These are phyloP conservation scores for Crenichthys baileyi DNA, from an alignment of 2,797 vertebrate species.

Conservation along the genomic window DNA sequence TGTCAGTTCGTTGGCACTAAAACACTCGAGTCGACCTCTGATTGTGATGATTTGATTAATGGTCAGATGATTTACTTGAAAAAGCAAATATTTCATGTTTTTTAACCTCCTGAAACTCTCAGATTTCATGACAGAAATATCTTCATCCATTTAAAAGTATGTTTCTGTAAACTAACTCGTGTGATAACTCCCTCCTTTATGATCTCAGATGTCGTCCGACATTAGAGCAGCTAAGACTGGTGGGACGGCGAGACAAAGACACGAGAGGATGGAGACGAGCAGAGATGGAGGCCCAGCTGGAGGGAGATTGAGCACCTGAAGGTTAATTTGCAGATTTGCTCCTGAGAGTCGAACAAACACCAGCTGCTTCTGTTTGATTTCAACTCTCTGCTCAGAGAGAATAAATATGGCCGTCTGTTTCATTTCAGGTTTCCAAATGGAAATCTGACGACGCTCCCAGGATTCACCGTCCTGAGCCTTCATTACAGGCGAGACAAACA, in stretches of 20 bases:
- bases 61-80: too few species aligned
- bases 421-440: conserved; percentile 8
- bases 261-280: conserved; percentile 47
- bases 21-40: too few species aligned
- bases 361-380: conserved; percentile 66
- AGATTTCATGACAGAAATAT: not conserved
- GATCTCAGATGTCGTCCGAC: conserved; percentile 19
- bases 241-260: conserved; percentile 57
- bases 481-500: not conserved
- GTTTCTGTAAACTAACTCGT: not conserved
- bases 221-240: conserved; percentile 7
- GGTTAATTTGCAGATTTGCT: conserved; percentile 65
- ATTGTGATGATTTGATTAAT: too few species aligned
- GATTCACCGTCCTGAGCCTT: conserved; percentile 2
- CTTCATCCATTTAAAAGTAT: not conserved
- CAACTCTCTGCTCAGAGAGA: conserved; percentile 18
- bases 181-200: not conserved
- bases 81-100: too few species aligned
- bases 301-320: conserved; percentile 42
- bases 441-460: not conserved
- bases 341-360: conserved; percentile 57
- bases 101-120: too few species aligned
- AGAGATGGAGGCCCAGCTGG: conserved; percentile 42
- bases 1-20: too few species aligned
- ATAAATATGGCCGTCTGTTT: conserved; percentile 18